Evolutionary conservation across 2,113 vertebrate species (phyloP).

Genomic region (Myotis davidii): DNA sequence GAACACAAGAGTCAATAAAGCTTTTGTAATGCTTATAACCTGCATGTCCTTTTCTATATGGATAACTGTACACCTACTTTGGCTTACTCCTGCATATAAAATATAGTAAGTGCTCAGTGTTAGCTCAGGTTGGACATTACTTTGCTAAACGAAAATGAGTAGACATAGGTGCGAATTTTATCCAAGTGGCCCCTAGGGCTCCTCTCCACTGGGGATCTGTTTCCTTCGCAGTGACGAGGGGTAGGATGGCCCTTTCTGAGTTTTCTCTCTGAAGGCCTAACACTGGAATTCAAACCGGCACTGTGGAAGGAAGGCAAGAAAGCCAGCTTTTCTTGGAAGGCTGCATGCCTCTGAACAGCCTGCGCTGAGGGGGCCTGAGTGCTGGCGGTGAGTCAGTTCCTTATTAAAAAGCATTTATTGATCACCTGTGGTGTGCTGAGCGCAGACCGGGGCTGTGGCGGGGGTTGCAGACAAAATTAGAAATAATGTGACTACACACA

Average conservation of each 20-base stretch:
- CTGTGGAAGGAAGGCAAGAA: constrained; percentile 54
- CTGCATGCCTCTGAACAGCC: constrained; percentile 26
- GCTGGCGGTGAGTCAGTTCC: constrained; percentile 58
- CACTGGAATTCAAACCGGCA: constrained; percentile 56
- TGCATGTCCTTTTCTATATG: too few relatives aligned
- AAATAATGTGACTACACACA: not conserved
- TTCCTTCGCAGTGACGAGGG: not conserved
- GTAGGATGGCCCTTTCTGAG: constrained; percentile 9
- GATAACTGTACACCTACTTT: too few relatives aligned
- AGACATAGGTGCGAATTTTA: not conserved
- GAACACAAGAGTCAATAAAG: too few relatives aligned
- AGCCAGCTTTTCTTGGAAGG: constrained; percentile 53
- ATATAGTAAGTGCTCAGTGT: not conserved
- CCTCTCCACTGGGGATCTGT: not conserved
- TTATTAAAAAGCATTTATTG: constrained; percentile 61
- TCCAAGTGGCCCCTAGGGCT: not conserved
- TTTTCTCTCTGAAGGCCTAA: constrained; percentile 34
- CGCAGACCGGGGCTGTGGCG: not conserved
- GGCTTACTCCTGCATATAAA: not conserved
- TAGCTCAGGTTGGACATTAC: not conserved
- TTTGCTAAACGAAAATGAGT: constrained; percentile 30
- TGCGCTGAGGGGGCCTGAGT: not conserved
- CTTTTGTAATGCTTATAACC: too few relatives aligned
- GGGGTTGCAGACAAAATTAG: constrained; percentile 5
- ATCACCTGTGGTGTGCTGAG: constrained; percentile 44